phyloP scores from a whole-genome alignment of 2,797 vertebrate genomes.

The Rhinatrema bivittatum region DNA sequence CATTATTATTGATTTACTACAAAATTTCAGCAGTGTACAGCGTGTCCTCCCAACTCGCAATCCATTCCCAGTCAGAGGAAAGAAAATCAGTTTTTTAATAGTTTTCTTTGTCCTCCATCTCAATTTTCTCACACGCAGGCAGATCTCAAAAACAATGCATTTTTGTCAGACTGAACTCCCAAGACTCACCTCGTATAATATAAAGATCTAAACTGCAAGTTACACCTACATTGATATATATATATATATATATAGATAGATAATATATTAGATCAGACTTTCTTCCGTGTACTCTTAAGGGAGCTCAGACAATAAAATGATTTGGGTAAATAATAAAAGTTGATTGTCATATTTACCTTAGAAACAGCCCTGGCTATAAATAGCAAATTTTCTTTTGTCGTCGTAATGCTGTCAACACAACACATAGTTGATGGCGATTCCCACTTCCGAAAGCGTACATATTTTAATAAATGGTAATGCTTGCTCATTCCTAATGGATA shows the following conservation, averaged over 20 bases:
- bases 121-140: conserved; percentile 1
- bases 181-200: conserved; percentile 1
- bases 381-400: conserved; percentile 7
- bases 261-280: conserved; percentile 28
- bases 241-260: conserved; percentile 8
- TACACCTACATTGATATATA: conserved; percentile 1
- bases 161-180: conserved; percentile 7
- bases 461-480: too few species aligned
- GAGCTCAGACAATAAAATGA: conserved; percentile 19
- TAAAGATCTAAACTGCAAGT: conserved; percentile 4
- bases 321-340: conserved; percentile 8
- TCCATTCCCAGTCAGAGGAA: not conserved
- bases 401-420: too few species aligned
- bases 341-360: conserved; percentile 20
- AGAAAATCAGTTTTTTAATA: conserved; percentile 9
- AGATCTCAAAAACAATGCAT: not conserved
- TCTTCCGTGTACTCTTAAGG: conserved; percentile 17
- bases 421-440: too few species aligned
- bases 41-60: not conserved
- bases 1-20: conserved; percentile 1
- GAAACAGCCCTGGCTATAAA: conserved; percentile 3
- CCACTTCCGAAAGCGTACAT: too few species aligned
- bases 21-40: not conserved
- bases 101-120: conserved; percentile 13
- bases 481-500: too few species aligned